Base-by-base conservation (phyloP, 2,797 vertebrate species). In the Eulemur mongoz region DNA sequence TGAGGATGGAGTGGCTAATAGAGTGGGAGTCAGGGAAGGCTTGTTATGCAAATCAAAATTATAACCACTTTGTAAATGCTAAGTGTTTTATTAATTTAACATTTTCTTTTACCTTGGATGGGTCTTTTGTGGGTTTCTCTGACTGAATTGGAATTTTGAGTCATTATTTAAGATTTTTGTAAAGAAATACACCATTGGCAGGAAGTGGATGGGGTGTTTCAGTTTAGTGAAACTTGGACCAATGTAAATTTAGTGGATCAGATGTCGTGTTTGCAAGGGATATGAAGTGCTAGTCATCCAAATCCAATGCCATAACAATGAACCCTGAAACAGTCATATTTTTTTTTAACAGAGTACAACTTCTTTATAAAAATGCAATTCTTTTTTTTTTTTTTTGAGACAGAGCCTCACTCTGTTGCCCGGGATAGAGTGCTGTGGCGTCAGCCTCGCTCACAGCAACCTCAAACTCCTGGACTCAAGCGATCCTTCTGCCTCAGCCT, bases 71-170 rank as follows among this genome's bases (percentile, higher is more conserved):
- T 80, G 27, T 67, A 61, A 95, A 84, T 14, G 30, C 25, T 92
- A 48, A 50, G 22, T 32, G 20, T 83, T 85, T 85, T 84, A 40
- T 93, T 73, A 75, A 80, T 67, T 63, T 86, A 91, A 40, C 22
- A 18, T 61, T 91, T 89, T 91, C 72, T 52, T 91, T 97, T 89
- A 63, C 22, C 63, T 96, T 86, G 89, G 38, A 23, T 83, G 43
- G 17, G 20, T 75, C 45, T n/a, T 96, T 80, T 94, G 27, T 93
- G 80, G 52, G 75, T 70, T 89, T 72, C 40, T n/a, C 18, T 95
- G 63, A 38, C 27, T 89, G 12, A 92, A 76, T 61, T 92, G 38
- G 54, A 92, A 43, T 92, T 86, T 48, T 43, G 65, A 95, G 38
- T 86, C 35, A 83, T n/a, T 89, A 10, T 3, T 13, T 50, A 52